Evolutionary conservation across 2,888 invertebrate genomes (phyloP), one percentile per base, ranked within the genome.

Genomic region (Cyaniris semiargus): DNA sequence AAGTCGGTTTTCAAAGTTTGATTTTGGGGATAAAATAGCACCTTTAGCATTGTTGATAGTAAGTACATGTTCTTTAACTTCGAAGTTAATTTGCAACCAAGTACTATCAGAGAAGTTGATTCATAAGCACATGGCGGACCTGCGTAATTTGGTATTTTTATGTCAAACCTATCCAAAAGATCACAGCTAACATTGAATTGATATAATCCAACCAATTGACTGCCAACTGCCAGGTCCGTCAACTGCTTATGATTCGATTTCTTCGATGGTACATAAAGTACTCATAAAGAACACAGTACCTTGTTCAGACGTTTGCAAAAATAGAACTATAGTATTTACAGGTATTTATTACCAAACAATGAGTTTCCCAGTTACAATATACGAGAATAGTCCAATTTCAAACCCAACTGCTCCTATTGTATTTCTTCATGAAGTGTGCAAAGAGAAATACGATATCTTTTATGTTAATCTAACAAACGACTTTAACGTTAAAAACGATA

Each of bases 361-460:
- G 58, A 21, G 58, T 58, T 58, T 58, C 21, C n/a, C 21, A 27
- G 27, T 10, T 66, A 27, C 27, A 5, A 27, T 27, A 15, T 18
- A 66, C 27, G 66, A 6, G 27, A 13, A 15, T 66, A 66, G 27
- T 31, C 18, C 13, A 58, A 58, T 58, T 58, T 13, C 23, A 23
- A 60, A 23, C 23, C 60, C 13, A 66, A 66, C 27, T 27, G 1
- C 27, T 66, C 27, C 66, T 66, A 6, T 66, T 66, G 27, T 66
- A 66, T 31, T 31, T 31, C 66, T 66, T 31, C 27, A 66, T 31
- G 66, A 27, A 27, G 66, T n/a, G 10, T 34, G 18, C 21, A 71
- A 10, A 71, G 71, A 38, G 71, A 38, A 71, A 38, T 71, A 38
- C 21, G 34, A 74, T 74, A 48, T 27, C 48, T 74, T 7, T 48